Evolutionary conservation across 2,888 invertebrate genomes (phyloP), one percentile per base, ranked within the genome.

Genomic region (Noctua janthina): DNA sequence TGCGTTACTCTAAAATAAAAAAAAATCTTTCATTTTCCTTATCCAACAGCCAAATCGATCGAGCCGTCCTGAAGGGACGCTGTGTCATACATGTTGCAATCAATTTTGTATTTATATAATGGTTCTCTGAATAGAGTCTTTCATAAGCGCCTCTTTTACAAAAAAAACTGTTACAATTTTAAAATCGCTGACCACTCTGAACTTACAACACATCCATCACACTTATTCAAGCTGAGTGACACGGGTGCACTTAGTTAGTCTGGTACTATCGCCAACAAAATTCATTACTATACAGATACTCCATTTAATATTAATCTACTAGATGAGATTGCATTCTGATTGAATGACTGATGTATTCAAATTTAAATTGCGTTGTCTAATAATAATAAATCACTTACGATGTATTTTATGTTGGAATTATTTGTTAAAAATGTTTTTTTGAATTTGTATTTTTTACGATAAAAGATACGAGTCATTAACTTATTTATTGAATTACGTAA

Each of bases 191-290:
- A 17, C 23, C 69, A 7, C 85, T 74, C 54, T 20, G 66, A 35
- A 62, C 71, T 81, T 82, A 13, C 35, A 35, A 46, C 69, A 13
- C 20, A 77, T 78, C 75, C 78, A 78, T 83, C 82, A 82, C 77
- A 82, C 72, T 84, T 80, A 84, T 83, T 76, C 74, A 72, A 85
- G 76, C 71, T 83, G 76, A 86, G 80, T 83, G 89, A 88, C 83
- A 86, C n/a, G 49, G 23, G 70, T 79, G 79, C 83, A 85, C 82
- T 83, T 85, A 87, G 80, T 59, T 74, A 80, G 80, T 74, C 69
- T 70, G 11, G 77, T 83, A 87, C 78, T 29, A 68, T 85, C 77
- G 78, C 46, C 23, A 74, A 71, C 85, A 78, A 79, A 83, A 85
- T 79, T 78, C 74, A 82, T 75, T 56, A 71, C 56, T 59, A 67